A percentile compares a stretch with the other conserved stretches of the same genome.
These are phyloP conservation scores for Andrena trimmerana DNA, from an alignment of 2,888 invertebrate genomes.

Conservation along the genomic window DNA sequence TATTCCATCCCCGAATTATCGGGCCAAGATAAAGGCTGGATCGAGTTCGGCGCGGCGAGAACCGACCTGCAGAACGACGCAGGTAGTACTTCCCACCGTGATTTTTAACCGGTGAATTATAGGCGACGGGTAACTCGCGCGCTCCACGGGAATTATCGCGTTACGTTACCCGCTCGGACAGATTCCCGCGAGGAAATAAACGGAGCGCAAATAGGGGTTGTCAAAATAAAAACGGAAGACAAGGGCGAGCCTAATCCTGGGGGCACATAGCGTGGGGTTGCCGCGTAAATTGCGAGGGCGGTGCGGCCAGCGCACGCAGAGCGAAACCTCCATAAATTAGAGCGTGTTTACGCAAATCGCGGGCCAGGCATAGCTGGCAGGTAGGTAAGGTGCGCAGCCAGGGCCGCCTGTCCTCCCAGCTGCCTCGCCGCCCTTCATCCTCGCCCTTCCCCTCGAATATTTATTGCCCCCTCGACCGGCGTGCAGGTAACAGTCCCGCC, in stretches of 20 bases:
- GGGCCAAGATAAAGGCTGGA: conserved; percentile 54
- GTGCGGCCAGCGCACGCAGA: conserved; percentile 43
- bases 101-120: not conserved
- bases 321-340: conserved; percentile 71
- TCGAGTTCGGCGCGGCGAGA: not conserved
- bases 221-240: conserved; percentile 53
- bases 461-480: conserved; percentile 47
- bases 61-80: not conserved
- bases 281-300: conserved; percentile 64
- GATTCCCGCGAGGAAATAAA: conserved; percentile 37
- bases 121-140: not conserved
- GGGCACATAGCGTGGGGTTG: conserved; percentile 28
- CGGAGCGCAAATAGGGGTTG: conserved; percentile 41
- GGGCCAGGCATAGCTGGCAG: conserved; percentile 62
- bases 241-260: conserved; percentile 52
- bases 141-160: conserved; percentile 7
- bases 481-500: conserved; percentile 38
- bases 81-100: not conserved
- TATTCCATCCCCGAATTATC: conserved; percentile 65
- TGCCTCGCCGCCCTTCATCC: conserved; percentile 25
- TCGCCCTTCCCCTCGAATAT: conserved; percentile 52
- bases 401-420: conserved; percentile 42
- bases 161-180: not conserved
- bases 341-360: conserved; percentile 78
- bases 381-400: conserved; percentile 65